Conservation (phyloP, 1,140 invertebrate species). For the Calycopis cecrops region DNA sequence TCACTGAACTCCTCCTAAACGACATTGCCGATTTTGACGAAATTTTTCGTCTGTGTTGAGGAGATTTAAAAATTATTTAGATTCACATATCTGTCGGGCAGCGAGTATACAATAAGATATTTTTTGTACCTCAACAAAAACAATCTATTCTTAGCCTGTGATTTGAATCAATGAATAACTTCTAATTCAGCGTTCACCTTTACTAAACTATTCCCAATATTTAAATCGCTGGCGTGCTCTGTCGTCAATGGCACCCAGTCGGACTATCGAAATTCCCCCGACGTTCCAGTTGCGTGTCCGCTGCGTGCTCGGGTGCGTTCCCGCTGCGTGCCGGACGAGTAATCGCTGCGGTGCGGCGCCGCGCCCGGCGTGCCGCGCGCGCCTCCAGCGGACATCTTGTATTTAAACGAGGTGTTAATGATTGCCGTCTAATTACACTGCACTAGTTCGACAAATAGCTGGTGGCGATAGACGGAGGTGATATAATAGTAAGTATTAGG, state of each 20-base stretch:
- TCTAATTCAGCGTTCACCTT: constrained; percentile 55
- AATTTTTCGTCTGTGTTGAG: too few species aligned
- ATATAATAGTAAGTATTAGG: too few species aligned
- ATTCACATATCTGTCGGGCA: too few species aligned
- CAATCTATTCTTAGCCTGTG: too few species aligned
- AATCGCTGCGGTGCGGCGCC: constrained; percentile 9
- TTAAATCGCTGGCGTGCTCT: constrained; percentile 46
- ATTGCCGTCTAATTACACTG: constrained; percentile 42
- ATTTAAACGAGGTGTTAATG: constrained; percentile 44
- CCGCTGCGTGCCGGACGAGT: constrained; percentile 20
- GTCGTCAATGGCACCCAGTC: constrained; percentile 25
- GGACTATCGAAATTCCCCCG: constrained; percentile 12
- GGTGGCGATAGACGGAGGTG: background rate
- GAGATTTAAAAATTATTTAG: too few species aligned
- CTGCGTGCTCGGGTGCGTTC: constrained; percentile 26
- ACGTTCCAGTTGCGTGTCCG: constrained; percentile 24
- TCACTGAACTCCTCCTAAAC: too few species aligned
- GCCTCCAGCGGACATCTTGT: background rate
- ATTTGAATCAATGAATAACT: constrained; percentile 28
- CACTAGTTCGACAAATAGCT: constrained; percentile 14
- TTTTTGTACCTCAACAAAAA: too few species aligned
- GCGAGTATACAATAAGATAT: too few species aligned
- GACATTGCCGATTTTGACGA: too few species aligned
- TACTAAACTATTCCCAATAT: constrained; percentile 40
- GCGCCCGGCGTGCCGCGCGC: constrained; percentile 12